Evolutionary conservation across 2,797 vertebrate genomes (phyloP).

Genomic region (Acrossocheilus fasciatus): DNA sequence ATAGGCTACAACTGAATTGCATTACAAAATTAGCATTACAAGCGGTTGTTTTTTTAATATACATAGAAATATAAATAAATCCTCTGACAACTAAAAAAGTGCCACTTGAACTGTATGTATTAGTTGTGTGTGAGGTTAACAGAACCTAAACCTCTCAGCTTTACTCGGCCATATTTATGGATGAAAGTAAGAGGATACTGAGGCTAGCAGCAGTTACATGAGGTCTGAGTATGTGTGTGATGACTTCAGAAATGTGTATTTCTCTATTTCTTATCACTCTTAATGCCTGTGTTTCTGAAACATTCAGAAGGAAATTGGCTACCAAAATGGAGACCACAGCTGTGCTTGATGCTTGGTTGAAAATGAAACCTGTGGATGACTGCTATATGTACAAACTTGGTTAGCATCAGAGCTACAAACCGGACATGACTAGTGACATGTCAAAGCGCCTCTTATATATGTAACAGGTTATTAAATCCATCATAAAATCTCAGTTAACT

Average conservation of each 20-base stretch:
- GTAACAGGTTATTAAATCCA: conserved; percentile 3
- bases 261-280: background rate
- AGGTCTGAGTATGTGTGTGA: conserved; percentile 17
- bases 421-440: background rate
- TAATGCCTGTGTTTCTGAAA: conserved; percentile 29
- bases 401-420: background rate
- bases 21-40: background rate
- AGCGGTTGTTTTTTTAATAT: background rate
- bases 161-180: background rate
- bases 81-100: background rate
- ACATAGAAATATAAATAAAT: background rate
- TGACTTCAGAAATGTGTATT: conserved; percentile 6
- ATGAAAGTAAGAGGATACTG: background rate
- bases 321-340: conserved; percentile 28
- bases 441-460: background rate
- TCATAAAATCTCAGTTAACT: conserved; percentile 9
- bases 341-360: background rate
- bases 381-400: background rate
- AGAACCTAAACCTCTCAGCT: background rate
- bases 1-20: background rate
- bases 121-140: background rate
- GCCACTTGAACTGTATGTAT: background rate
- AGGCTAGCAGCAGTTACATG: conserved; percentile 48
- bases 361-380: conserved; percentile 17
- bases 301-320: conserved; percentile 20